A percentile compares a stretch with the other conserved stretches of the same genome.
Evolutionary conservation across 2,888 invertebrate genomes (phyloP).

Genomic region (Diplolepis rosae): DNA sequence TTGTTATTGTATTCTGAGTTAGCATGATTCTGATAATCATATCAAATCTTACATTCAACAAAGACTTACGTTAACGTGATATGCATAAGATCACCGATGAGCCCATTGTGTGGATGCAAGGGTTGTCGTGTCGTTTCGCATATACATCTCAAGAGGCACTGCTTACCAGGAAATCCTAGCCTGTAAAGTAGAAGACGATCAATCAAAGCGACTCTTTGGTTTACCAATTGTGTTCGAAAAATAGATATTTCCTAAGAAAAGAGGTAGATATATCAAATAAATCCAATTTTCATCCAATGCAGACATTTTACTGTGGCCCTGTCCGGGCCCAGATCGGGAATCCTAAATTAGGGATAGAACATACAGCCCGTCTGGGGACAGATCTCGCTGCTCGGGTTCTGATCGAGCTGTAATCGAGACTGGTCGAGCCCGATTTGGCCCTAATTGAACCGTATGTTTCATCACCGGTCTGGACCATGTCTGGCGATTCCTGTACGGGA

Average conservation of each 20-base stretch:
- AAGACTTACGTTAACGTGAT: constrained; percentile 67
- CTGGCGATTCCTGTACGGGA: too few relatives aligned
- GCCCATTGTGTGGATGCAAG: constrained; percentile 61
- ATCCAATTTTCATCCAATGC: too few relatives aligned
- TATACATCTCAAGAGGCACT: constrained; percentile 67
- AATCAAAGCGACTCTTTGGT: constrained; percentile 4
- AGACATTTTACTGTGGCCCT: too few relatives aligned
- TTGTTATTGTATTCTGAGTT: not conserved
- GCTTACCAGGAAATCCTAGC: constrained; percentile 64
- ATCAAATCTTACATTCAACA: constrained; percentile 5
- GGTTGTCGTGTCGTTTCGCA: constrained; percentile 64
- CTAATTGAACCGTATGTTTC: too few relatives aligned
- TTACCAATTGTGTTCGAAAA: constrained; percentile 37
- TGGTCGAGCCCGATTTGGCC: too few relatives aligned
- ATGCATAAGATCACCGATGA: constrained; percentile 66
- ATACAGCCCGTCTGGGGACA: too few relatives aligned
- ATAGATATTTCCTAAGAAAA: constrained; percentile 37
- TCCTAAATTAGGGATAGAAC: too few relatives aligned
- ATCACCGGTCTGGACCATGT: too few relatives aligned
- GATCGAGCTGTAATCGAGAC: too few relatives aligned
- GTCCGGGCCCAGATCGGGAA: too few relatives aligned
- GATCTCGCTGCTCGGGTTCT: too few relatives aligned
- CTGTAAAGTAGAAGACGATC: constrained; percentile 48
- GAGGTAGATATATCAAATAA: not conserved
- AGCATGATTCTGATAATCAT: not conserved